Base-by-base conservation (phyloP, 2,888 invertebrate species). In the Plebejus melissa region DNA sequence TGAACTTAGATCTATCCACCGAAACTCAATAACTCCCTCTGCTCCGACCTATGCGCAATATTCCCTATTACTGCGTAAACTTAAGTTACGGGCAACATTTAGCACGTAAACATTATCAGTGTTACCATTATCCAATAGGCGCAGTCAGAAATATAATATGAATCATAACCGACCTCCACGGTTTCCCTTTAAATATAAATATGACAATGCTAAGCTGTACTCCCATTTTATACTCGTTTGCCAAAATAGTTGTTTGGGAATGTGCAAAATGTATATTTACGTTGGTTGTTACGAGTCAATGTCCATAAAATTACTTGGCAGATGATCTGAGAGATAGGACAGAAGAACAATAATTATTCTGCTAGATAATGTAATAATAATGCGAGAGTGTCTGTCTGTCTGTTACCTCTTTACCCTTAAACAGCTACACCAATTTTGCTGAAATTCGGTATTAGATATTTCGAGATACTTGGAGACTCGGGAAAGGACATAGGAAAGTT, bases 111-210 rank as follows among this genome's bases (percentile, higher is more conserved):
- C 22, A 22, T 22, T 22, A 58, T 58, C 60, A 28, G 22, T 11
- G 60, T 4, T 60, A 28, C 60, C 11, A 60, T 46, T 46, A 2
- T 46, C 4, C 4, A 54, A 1, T 65, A 65, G 65, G 6, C 65
- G 32, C 32, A 65, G 60, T 60, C 60, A 28, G 65, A 65, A 65
- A 65, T 65, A 65, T 36, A 65, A 32, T 65, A 32, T 65, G 65
- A 65, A 32, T 65, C 65, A 65, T 13, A 16, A 13, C 13, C 13
- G 65, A 36, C 65, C 65, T 65, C 65, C 36, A 32, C 32, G 13
- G 32, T 65, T 65, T 65, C 32, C 65, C 16, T 65, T 36, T 36
- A 65, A 65, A 65, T 65, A 65, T 65, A 65, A 65, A 65, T 65
- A 65, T 65, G 65, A 65, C 65, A 36, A 65, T 60, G 9, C 7